These are phyloP conservation scores for Dolomedes plantarius DNA, from an alignment of 2,888 invertebrate genomes.

Conservation along the genomic window DNA sequence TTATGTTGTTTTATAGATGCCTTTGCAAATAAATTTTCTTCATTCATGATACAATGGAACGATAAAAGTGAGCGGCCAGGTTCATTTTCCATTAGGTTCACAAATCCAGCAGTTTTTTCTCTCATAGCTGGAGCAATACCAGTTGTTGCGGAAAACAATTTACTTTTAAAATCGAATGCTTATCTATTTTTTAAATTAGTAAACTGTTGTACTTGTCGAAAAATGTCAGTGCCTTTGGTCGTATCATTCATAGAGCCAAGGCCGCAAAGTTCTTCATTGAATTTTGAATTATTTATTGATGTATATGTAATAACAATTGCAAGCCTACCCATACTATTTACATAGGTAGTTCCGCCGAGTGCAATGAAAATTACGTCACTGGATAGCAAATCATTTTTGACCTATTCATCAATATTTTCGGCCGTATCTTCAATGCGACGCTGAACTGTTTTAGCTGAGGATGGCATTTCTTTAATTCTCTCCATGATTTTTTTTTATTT, in stretches of 20 bases:
- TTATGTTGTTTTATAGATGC: background rate
- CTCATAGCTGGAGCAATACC: slow-evolving; percentile 4
- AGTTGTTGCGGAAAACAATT: background rate
- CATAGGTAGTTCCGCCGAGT: slow-evolving; percentile 25
- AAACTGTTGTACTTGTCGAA: background rate
- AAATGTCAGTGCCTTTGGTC: slow-evolving; percentile 1
- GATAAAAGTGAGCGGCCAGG: background rate
- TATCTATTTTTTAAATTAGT: background rate
- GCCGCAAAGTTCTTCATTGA: slow-evolving; percentile 7
- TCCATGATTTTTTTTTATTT: no score
- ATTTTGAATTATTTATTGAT: slow-evolving; percentile 25
- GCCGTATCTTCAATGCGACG: slow-evolving; percentile 28
- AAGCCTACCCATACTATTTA: slow-evolving; percentile 20
- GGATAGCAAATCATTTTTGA: slow-evolving; percentile 28
- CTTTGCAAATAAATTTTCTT: background rate
- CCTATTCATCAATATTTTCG: slow-evolving; percentile 21
- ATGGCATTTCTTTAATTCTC: slow-evolving; percentile 22
- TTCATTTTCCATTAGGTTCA: background rate
- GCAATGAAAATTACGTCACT: slow-evolving; percentile 25
- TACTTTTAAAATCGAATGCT: no score
- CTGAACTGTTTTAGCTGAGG: slow-evolving; percentile 24
- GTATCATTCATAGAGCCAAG: slow-evolving; percentile 17
- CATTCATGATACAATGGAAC: background rate
- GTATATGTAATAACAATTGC: slow-evolving; percentile 22
- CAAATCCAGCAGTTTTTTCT: background rate